Conservation (phyloP, 2,113 vertebrate species). For the Urocolius indicus region DNA sequence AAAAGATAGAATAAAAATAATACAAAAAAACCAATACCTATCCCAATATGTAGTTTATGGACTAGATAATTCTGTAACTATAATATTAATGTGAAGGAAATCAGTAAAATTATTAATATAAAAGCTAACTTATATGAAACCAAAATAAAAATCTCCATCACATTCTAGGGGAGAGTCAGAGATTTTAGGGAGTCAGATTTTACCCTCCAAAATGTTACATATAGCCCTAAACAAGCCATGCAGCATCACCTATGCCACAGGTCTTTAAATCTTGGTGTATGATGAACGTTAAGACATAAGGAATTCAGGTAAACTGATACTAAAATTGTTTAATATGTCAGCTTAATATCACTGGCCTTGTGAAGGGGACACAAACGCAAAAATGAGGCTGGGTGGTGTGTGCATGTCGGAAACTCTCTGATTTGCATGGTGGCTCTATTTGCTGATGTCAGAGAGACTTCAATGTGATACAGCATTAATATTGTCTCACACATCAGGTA, state of each 20-base stretch:
- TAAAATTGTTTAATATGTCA: not conserved
- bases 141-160: not conserved
- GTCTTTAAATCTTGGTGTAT: not conserved
- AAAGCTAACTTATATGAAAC: not conserved
- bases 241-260: not conserved
- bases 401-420: not conserved
- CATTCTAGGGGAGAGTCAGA: no score
- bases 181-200: not conserved
- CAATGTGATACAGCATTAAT: constrained; percentile 43
- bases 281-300: not conserved
- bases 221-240: not conserved
- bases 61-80: not conserved
- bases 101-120: not conserved
- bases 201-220: not conserved
- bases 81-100: not conserved
- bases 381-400: not conserved
- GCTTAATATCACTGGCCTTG: constrained; percentile 14
- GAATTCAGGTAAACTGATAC: not conserved
- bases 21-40: not conserved
- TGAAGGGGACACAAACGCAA: not conserved
- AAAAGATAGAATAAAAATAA: not conserved
- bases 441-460: constrained; percentile 60
- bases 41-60: not conserved
- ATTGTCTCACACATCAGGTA: constrained; percentile 51
- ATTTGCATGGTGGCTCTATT: not conserved